phyloP scores from a whole-genome alignment of 2,797 vertebrate genomes.

The Mormyrus proboscirostris region DNA sequence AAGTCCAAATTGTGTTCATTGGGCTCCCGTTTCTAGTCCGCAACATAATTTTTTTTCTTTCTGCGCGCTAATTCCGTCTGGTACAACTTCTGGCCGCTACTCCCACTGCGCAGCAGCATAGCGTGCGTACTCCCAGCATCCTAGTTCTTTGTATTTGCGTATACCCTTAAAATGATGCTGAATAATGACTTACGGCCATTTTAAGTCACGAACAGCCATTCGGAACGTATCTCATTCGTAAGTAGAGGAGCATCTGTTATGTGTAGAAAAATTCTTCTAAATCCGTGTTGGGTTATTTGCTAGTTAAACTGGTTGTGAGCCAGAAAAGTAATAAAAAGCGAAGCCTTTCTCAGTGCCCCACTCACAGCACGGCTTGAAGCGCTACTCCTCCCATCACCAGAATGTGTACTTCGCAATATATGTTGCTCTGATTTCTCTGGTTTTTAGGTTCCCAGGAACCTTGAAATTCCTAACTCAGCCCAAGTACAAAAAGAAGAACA shows the following conservation, averaged over 20 bases:
- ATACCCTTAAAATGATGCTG: background rate
- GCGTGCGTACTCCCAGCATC: background rate
- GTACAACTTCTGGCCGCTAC: too few species aligned
- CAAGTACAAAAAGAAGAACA: constrained; percentile 76
- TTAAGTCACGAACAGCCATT: background rate
- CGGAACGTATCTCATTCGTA: background rate
- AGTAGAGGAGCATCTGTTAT: background rate
- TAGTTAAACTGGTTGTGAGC: background rate
- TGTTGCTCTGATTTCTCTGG: background rate
- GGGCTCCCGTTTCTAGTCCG: too few species aligned
- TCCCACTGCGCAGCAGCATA: background rate
- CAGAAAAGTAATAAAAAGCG: background rate
- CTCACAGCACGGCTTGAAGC: background rate
- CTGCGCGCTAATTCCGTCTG: too few species aligned
- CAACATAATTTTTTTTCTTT: too few species aligned
- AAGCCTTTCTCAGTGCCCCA: background rate
- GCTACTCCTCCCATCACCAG: background rate
- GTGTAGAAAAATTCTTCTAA: background rate
- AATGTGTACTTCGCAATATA: background rate
- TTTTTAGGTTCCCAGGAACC: constrained; percentile 68
- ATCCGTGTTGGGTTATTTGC: background rate
- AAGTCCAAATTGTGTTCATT: too few species aligned
- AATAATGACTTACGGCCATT: background rate
- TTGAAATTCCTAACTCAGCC: constrained; percentile 71
- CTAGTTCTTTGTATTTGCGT: background rate